Base-by-base conservation (phyloP, 2,797 vertebrate species). In the Ispidina lecontei region DNA sequence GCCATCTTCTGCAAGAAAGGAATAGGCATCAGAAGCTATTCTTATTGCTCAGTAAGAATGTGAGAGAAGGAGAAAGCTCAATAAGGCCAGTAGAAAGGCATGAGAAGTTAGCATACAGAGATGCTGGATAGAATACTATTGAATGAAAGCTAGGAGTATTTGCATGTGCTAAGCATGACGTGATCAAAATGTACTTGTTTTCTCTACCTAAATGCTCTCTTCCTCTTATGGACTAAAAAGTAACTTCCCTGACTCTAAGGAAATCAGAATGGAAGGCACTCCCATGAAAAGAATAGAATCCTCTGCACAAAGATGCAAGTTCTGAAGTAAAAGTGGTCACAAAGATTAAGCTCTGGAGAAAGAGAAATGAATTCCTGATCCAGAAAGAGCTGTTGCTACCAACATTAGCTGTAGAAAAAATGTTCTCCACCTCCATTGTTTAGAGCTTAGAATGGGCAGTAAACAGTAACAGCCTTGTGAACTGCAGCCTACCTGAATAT, bases 391-490 rank as follows among this genome's bases (percentile, higher is more conserved):
- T 54, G 39, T 26, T 96, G 84, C 89, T 74, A 80, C 28, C 55
- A 76, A 69, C n/a, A 55, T 39, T 20, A 81, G 31, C 39, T 70
- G 80, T 3, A 75, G 29, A 92, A 49, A 75, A 58, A 93, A 47
- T 4, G 59, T 26, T 56, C 44, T 70, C 77, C 85, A 93, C 71
- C 56, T 94, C 33, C 78, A 64, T 0, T 79, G 33, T 21, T 86
- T n/a, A 95, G 74, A 92, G 93, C 60, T 95, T 55, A 90, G 37
- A 83, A 94, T 29, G 84, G 73, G 49, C 41, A 84, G 28, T 62
- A 91, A 89, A 77, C 41, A 75, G 49, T 41, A 89, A 90, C 1
- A 20, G 14, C 64, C 31, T 9, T 28, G 85, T 59, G 90, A 94
- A 86, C 56, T 73, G 85, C 25, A 46, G 85, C 56, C 52, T 82